phyloP scores from a whole-genome alignment of 2,888 invertebrate species.

The Temnothorax unifasciatus region DNA sequence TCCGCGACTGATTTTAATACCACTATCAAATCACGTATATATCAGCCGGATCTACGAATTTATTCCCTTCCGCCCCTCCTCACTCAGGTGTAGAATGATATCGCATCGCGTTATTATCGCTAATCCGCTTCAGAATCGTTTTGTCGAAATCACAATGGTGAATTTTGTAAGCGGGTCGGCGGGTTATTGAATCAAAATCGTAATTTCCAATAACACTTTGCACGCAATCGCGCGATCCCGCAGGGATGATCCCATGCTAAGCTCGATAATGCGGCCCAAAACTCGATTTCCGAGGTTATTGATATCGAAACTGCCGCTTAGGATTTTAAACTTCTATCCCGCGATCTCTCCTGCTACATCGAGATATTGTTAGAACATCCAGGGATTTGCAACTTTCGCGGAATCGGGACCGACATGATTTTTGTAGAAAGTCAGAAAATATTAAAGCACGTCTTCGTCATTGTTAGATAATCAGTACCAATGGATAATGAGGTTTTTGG shows the following conservation, averaged over 20 bases:
- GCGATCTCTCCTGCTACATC: constrained; percentile 7
- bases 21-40: constrained; percentile 39
- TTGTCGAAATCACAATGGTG: constrained; percentile 51
- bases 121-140: constrained; percentile 56
- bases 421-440: not conserved
- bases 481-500: constrained; percentile 36
- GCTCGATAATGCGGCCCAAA: constrained; percentile 51
- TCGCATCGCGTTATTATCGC: constrained; percentile 42
- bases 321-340: constrained; percentile 43
- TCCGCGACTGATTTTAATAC: constrained; percentile 41
- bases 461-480: constrained; percentile 33
- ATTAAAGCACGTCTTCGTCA: not conserved
- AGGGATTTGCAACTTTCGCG: constrained; percentile 12
- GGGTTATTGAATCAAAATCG: constrained; percentile 50
- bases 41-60: constrained; percentile 47
- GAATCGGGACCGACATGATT: not conserved
- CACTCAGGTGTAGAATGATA: not conserved
- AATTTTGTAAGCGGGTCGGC: constrained; percentile 50
- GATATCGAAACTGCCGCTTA: constrained; percentile 51
- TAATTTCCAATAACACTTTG: constrained; percentile 62
- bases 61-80: not conserved
- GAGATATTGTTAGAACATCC: constrained; percentile 20
- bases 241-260: constrained; percentile 57
- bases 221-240: constrained; percentile 44
- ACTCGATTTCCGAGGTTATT: constrained; percentile 54